Base-by-base conservation (phyloP, 2,797 vertebrate species). In the Pogoniulus pusillus region DNA sequence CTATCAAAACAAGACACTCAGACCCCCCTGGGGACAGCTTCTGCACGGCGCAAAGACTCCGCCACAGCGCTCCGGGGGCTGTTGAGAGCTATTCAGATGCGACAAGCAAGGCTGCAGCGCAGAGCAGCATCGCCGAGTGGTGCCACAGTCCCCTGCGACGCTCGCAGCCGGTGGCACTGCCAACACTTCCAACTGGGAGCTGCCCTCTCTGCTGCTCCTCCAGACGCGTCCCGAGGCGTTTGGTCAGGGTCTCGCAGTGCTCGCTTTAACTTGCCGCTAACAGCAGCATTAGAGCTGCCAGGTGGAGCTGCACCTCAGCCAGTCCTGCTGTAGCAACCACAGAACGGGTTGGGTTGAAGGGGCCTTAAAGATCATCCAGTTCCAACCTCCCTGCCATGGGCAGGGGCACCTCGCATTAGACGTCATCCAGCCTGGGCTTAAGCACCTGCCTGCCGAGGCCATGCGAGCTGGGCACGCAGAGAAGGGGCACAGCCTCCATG, bases 1-100 rank as follows among this genome's bases (percentile, higher is more conserved):
- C 74, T 69, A 75, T 89, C 79, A 78, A 87, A 94, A 91, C 89
- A 63, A 91, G 78, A 37, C 93, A 53, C 91, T 93, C 89, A 87
- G 76, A 89, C 81, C 35, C 89, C 93, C 91, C 92, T 45, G 87
- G 90, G 94, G 94, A 94, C 87, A 72, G 87, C 91, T 94, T 85
- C 74, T 1, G 47, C 51, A 35, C 75, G 24, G 85, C 73, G 34
- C 88, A 87, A 77, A 89, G 89, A 54, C 12, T 6, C 78, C 37
- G 73, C 35, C 45, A 43, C 4, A 6, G 62, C 1, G 51, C 15
- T 63, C 69, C 78, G 19, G 10, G 82, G 19, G 43, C 78, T 6
- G 76, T 85, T 83, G 66, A 7, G 51, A 85, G 93, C 84, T 74
- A 43, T 35, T 89, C 89, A 24, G 82, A 63, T 87, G 82, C 91